phyloP scores from a whole-genome alignment of 2,888 invertebrate species.

The Eucera pruinosa region DNA sequence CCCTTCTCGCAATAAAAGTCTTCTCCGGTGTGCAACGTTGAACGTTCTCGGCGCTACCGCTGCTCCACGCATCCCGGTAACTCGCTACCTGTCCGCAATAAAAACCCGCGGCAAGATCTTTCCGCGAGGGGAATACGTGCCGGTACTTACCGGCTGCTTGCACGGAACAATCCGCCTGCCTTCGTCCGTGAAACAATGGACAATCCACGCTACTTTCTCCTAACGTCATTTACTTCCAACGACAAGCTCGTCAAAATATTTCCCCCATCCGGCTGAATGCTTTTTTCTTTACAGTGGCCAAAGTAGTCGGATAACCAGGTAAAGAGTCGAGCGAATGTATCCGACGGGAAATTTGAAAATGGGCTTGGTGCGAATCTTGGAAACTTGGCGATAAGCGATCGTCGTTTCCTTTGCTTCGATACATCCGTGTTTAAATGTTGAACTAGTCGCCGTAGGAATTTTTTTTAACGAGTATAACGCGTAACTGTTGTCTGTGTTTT shows the following conservation, averaged over 20 bases:
- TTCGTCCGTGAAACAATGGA: conserved; percentile 16
- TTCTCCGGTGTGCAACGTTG: conserved; percentile 1
- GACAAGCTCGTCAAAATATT: neutral
- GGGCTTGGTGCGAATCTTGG: too few relatives aligned
- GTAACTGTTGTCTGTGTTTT: too few relatives aligned
- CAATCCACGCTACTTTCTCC: neutral
- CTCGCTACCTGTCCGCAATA: conserved; percentile 45
- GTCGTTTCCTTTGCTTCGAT: too few relatives aligned
- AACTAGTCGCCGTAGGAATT: too few relatives aligned
- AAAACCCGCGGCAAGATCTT: conserved; percentile 46
- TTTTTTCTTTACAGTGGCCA: neutral
- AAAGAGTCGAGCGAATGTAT: too few relatives aligned
- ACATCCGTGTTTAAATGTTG: too few relatives aligned
- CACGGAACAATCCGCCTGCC: neutral
- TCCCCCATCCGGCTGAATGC: neutral
- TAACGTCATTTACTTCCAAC: neutral
- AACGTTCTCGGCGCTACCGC: neutral
- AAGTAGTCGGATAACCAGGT: neutral
- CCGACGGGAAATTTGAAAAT: too few relatives aligned
- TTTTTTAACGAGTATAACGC: too few relatives aligned
- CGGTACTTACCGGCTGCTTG: conserved; percentile 28
- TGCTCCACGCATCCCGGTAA: conserved; percentile 32
- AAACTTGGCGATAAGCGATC: too few relatives aligned
- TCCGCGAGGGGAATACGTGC: conserved; percentile 29
- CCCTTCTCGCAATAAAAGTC: conserved; percentile 43